A percentile compares a stretch with the other conserved stretches of the same genome.
Evolutionary conservation across 2,113 vertebrate genomes (phyloP).

Genomic region (Nothocercus nigrocapillus): DNA sequence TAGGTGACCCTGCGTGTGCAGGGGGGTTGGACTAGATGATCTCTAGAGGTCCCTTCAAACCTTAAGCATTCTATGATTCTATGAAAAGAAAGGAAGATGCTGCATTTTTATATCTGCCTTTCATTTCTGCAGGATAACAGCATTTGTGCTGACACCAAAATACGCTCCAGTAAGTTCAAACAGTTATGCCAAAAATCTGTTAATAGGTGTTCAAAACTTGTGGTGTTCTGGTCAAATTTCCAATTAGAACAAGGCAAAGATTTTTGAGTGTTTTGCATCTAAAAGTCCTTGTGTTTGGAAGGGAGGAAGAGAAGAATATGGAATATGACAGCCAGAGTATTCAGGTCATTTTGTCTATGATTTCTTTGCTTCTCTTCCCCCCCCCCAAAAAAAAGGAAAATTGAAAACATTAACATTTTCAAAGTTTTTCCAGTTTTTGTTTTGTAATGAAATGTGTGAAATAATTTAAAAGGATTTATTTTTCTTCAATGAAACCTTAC

Average conservation of each 20-base stretch:
- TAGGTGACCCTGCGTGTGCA: too few species aligned
- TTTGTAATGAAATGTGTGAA: background rate
- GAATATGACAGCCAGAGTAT: background rate
- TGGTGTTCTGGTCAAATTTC: background rate
- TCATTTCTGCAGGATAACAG: background rate
- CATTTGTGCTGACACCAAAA: background rate
- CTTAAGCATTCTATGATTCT: too few species aligned
- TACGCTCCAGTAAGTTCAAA: background rate
- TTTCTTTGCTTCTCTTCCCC: background rate
- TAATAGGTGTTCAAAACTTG: background rate
- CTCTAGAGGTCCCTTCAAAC: too few species aligned
- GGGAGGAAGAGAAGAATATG: background rate
- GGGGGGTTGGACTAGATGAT: too few species aligned
- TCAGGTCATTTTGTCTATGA: background rate
- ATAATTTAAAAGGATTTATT: background rate
- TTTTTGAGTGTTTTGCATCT: background rate
- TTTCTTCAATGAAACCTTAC: background rate
- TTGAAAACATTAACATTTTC: background rate
- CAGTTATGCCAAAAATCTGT: background rate
- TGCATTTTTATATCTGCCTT: background rate
- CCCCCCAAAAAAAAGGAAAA: background rate
- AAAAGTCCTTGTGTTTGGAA: background rate
- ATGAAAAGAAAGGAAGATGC: background rate
- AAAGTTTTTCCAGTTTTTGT: background rate
- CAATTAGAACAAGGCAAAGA: background rate